Conservation (phyloP, 2,797 vertebrate species). For the Pangasius krempfi region DNA sequence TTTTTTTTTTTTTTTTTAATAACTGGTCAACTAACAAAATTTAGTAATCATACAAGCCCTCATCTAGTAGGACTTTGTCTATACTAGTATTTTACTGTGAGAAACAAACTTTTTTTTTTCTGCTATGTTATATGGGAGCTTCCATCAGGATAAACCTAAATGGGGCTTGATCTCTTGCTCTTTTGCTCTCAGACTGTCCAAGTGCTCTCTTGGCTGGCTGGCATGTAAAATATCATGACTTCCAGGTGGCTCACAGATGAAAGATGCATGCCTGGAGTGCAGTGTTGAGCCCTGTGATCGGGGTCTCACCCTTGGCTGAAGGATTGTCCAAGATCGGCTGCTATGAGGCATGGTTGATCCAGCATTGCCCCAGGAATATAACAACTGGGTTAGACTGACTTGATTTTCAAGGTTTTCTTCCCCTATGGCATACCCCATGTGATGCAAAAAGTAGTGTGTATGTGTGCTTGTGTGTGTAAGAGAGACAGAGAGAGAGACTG, state of each 20-base stretch:
- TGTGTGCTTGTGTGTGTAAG: not conserved
- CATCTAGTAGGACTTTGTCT: not conserved
- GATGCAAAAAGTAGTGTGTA: not conserved
- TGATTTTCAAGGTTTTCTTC: not conserved
- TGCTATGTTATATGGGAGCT: not conserved
- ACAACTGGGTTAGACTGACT: slow-evolving; percentile 19
- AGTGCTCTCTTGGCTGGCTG: not conserved
- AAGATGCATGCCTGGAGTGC: slow-evolving; percentile 1
- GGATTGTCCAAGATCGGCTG: not conserved
- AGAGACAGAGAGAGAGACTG: not conserved
- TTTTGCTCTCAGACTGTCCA: not conserved
- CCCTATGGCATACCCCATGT: not conserved
- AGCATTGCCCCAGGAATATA: not conserved
- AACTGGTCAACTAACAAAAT: not conserved
- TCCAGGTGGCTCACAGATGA: slow-evolving; percentile 3
- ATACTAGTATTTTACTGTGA: not conserved
- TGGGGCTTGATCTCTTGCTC: not conserved
- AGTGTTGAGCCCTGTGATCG: slow-evolving; percentile 1
- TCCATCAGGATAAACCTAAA: not conserved
- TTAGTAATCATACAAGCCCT: not conserved
- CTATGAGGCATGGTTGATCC: slow-evolving; percentile 11
- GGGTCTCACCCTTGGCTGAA: slow-evolving; percentile 7
- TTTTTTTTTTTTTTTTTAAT: not conserved
- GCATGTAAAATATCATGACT: not conserved
- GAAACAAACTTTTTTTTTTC: not conserved